Percentiles rank a stretch among this genome's conserved stretches.
Conservation (phyloP, 1,140 invertebrate species). For the Macrosteles quadrilineatus region DNA sequence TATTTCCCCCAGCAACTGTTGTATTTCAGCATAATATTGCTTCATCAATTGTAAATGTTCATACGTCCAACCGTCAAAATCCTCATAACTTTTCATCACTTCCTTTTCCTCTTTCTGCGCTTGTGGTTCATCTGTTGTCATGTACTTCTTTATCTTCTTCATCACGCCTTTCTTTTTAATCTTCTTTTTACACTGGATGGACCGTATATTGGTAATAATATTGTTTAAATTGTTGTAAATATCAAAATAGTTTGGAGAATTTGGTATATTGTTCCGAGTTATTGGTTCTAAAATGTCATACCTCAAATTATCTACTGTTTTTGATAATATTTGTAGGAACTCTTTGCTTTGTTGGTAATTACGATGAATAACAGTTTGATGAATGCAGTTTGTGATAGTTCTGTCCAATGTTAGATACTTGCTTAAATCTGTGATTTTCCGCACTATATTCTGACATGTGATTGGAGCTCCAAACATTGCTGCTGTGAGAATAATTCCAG, state of each 20-base stretch:
- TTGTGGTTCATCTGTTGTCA: background rate
- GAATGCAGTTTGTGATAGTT: no score
- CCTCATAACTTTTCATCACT: background rate
- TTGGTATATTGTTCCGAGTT: background rate
- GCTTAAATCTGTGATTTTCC: no score
- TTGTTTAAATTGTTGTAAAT: background rate
- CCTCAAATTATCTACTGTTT: background rate
- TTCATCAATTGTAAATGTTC: background rate
- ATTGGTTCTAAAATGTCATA: background rate
- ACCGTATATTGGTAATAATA: background rate
- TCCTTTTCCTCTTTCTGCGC: background rate
- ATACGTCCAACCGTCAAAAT: background rate
- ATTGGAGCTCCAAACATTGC: no score
- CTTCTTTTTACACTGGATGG: conserved; percentile 8
- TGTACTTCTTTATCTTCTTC: background rate
- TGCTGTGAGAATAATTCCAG: no score
- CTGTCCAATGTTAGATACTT: no score
- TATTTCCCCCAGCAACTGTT: background rate
- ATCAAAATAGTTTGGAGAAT: background rate
- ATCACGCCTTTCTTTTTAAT: background rate
- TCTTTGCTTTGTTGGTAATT: background rate
- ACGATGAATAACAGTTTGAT: background rate
- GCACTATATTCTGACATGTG: no score
- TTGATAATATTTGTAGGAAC: background rate
- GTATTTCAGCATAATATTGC: background rate